Percentiles rank a stretch among this genome's conserved stretches.
Evolutionary conservation across 2,888 invertebrate species (phyloP).

Genomic region (Eretmocerus hayati): DNA sequence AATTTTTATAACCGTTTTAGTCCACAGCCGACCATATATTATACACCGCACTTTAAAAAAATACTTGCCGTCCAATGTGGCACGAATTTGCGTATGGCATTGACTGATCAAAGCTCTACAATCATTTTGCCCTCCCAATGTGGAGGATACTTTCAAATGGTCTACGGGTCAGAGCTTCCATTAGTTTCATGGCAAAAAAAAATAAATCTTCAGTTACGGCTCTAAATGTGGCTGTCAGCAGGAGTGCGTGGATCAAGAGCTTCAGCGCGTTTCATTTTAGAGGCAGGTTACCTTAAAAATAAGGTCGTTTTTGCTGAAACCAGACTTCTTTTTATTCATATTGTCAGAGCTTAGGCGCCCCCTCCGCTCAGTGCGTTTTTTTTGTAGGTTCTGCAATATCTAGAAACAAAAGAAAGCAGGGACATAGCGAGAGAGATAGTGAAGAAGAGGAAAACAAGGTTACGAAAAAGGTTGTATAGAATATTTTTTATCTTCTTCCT

Average conservation of each 20-base stretch:
- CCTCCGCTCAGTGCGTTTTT: constrained; percentile 96
- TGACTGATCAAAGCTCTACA: too few species aligned
- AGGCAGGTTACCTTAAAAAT: constrained; percentile 93
- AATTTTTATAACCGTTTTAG: too few species aligned
- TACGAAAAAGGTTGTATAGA: constrained; percentile 39
- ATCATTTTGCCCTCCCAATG: too few species aligned
- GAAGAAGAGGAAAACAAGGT: constrained; percentile 45
- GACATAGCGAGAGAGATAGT: constrained; percentile 72
- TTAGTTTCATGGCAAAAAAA: constrained; percentile 4
- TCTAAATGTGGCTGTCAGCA: too few species aligned
- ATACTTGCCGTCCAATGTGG: too few species aligned
- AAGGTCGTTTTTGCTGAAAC: constrained; percentile 94
- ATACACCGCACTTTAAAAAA: too few species aligned
- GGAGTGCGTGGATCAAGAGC: constrained; percentile 38
- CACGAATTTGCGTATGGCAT: too few species aligned
- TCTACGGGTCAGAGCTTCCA: too few species aligned
- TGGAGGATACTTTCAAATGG: too few species aligned
- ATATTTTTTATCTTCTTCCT: constrained; percentile 18
- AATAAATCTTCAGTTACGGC: too few species aligned
- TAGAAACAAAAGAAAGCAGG: constrained; percentile 79
- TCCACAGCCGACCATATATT: too few species aligned
- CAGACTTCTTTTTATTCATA: constrained; percentile 47
- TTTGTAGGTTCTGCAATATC: constrained; percentile 98
- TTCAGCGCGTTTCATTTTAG: constrained; percentile 36
- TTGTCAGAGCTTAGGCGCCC: constrained; percentile 75